Base-by-base conservation (phyloP, 2,888 invertebrate genomes). In the Xestobium rufovillosum region DNA sequence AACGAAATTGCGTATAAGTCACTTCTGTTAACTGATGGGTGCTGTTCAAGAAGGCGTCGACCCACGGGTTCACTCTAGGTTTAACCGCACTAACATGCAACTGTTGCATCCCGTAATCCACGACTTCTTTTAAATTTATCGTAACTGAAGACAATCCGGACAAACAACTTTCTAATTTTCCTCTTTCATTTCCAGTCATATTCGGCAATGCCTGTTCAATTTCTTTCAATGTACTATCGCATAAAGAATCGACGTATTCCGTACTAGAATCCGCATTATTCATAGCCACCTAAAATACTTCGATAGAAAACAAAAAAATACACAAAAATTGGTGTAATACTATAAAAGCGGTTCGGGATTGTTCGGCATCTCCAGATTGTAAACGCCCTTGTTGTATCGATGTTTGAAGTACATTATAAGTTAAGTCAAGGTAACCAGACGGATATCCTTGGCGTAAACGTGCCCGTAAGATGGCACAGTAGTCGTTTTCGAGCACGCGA, bases 251-350 rank as follows among this genome's bases (percentile, higher is more conserved):
- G 29, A 94, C 78, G 66, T 91, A 92, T 59, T 94, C 92, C 43
- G 83, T 83, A 50, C 94, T 89, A 29, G 83, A 78, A 59, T 95
- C 94, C 6, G 91, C 83, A 65, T 95, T 95, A 65, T 90, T 94
- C 48, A 94, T 65, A 53, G 87, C 82, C 14, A 82, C 79, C 82
- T 89, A 65, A 62, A 55, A 50, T 32, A 29, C 23, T 41, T 29
- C 11, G 43, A 4, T 14, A n/a, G 14, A 19, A 28, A 31, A 26
- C 17, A 15, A 27, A 34, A 13, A 43, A 19, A 26, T 25, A 15
- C 6, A 28, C 23, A 12, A 23, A 33, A 31, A 33, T 42, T 25
- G 26, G 14, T n/a, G 25, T 26, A 15, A 27, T 63, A 89, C 88
- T 60, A 91, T 68, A 60, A 89, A 91, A 48, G 80, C 76, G 13